A percentile compares a stretch with the other conserved stretches of the same genome.
phyloP scores from a whole-genome alignment of 2,113 vertebrate species.

The Bos indicus region DNA sequence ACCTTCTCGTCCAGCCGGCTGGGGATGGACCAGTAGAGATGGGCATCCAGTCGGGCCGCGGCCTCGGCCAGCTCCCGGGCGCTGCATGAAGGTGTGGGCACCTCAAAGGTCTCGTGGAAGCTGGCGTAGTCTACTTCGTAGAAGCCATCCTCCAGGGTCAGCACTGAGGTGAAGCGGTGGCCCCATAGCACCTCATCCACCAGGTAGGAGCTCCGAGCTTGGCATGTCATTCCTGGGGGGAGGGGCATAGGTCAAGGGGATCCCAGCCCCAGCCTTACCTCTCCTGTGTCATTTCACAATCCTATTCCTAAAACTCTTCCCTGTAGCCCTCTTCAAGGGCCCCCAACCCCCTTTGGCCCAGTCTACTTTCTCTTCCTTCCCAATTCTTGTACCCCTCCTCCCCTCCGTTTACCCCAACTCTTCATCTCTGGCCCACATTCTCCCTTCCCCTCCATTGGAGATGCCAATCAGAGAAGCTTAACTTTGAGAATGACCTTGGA shows the following conservation, averaged over 20 bases:
- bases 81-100: conserved; percentile 91
- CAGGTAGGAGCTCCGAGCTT: conserved; percentile 93
- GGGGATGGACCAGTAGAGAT: conserved; percentile 97
- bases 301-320: background rate
- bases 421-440: background rate
- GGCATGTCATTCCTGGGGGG: conserved; percentile 93
- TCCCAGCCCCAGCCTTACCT: background rate
- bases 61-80: conserved; percentile 90
- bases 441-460: background rate
- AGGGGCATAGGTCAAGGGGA: background rate
- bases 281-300: background rate
- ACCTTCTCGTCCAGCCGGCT: conserved; percentile 91
- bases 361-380: background rate
- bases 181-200: conserved; percentile 94
- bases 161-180: conserved; percentile 94
- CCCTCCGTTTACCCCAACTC: background rate
- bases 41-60: conserved; percentile 88
- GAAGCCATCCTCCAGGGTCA: conserved; percentile 92
- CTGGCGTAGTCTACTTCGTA: conserved; percentile 94
- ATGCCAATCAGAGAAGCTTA: background rate
- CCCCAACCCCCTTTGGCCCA: background rate
- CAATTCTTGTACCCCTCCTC: background rate
- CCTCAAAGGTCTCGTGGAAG: conserved; percentile 95
- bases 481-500: background rate
- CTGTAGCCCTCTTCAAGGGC: background rate